Evolutionary conservation across 2,888 invertebrate species (phyloP), one percentile per base, ranked within the genome.

Genomic region (Schizaphis graminum): DNA sequence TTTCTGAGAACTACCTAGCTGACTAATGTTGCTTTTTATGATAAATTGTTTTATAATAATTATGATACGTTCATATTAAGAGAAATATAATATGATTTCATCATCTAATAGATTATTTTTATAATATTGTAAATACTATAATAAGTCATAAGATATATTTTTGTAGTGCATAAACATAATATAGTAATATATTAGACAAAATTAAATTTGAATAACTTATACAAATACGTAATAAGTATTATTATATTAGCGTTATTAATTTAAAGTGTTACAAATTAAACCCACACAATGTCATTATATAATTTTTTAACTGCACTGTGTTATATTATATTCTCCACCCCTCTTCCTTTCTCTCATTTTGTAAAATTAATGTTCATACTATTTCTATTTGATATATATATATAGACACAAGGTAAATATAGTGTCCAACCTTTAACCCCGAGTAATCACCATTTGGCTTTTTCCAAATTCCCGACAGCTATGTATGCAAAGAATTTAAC

Each of bases 351-450:
- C 28, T n/a, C 28, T 2, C 44, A 61, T 44, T 89, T 21, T 3
- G 35, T 77, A 28, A 44, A 89, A 61, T 89, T 47, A 61, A 89
- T 89, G 47, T 89, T 47, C 41, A 44, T 16, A 16, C 44, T 16
- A 44, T 61, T 89, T 57, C 28, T 28, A 3, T 57, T 16, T 28
- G 21, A 89, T 49, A n/a, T n/a, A n/a, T n/a, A n/a, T n/a, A 44
- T 44, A 88, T 28, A 61, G 61, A 61, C 56, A 44, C 10, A 21
- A 47, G 24, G n/a, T 21, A 47, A 90, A 89, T 47, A n/a, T 49
- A 28, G n/a, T 67, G 61, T 57, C 67, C 47, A 61, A 47, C n/a
- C 44, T 47, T 90, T 90, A 49, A 90, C 24, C 90, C 67, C 67
- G 1, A 67, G 61, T 90, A 67, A 90, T 47, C n/a, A 47, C 90